These are phyloP conservation scores for Centrocercus urophasianus DNA, from an alignment of 2,113 vertebrate genomes.

Conservation along the genomic window DNA sequence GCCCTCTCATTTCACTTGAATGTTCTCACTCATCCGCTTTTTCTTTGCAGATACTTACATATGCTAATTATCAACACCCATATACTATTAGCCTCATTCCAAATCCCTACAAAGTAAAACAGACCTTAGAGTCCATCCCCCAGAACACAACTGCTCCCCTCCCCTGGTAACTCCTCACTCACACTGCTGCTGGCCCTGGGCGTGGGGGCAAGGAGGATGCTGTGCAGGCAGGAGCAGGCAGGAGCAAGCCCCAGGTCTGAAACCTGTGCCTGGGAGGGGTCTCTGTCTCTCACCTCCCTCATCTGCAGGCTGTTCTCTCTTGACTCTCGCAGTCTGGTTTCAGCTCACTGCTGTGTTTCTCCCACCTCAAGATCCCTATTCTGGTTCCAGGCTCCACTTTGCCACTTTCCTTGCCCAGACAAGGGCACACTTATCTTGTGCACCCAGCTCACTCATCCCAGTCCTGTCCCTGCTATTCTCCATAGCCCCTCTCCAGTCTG, in stretches of 20 bases:
- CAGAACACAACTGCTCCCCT: neutral
- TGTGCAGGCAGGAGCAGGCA: neutral
- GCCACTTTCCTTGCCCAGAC: neutral
- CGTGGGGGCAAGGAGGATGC: neutral
- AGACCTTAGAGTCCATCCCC: neutral
- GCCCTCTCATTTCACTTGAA: neutral
- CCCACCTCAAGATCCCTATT: neutral
- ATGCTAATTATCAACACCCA: neutral
- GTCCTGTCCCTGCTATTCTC: neutral
- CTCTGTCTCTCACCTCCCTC: constrained; percentile 8
- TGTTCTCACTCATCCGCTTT: neutral
- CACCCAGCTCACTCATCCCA: neutral
- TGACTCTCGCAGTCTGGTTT: neutral
- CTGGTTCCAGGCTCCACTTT: neutral
- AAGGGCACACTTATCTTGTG: neutral
- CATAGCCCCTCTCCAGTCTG: neutral
- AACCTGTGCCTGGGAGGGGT: neutral
- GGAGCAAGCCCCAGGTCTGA: neutral
- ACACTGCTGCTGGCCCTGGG: neutral
- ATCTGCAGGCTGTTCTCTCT: constrained; percentile 1
- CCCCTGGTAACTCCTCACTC: neutral
- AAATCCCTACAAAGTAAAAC: neutral
- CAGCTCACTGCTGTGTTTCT: neutral
- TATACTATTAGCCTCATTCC: neutral
- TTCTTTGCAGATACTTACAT: neutral